phyloP scores from a whole-genome alignment of 2,797 vertebrate species.

The Sebastes aleutianus region DNA sequence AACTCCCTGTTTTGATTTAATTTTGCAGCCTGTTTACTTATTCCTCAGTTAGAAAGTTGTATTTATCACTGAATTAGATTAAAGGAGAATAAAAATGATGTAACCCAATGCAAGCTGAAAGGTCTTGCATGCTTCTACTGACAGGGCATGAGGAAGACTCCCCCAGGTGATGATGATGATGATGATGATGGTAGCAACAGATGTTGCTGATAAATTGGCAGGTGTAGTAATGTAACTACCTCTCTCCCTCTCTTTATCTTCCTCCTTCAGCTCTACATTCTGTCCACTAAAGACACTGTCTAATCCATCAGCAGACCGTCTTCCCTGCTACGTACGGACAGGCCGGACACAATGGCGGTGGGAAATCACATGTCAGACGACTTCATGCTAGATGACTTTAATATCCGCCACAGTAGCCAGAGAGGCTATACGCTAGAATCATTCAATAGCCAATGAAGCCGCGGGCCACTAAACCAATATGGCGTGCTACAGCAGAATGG shows the following conservation, averaged over 20 bases:
- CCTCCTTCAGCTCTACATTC: slow-evolving; percentile 18
- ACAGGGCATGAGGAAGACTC: neutral
- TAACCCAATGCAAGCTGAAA: slow-evolving; percentile 3
- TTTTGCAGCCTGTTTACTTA: slow-evolving; percentile 16
- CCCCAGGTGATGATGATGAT: neutral
- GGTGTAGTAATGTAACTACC: slow-evolving; percentile 21
- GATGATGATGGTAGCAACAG: slow-evolving; percentile 8
- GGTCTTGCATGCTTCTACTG: neutral
- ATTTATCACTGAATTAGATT: slow-evolving; percentile 10
- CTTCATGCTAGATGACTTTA: slow-evolving; percentile 82
- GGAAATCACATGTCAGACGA: slow-evolving; percentile 76
- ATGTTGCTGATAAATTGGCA: slow-evolving; percentile 27
- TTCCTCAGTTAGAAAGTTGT: neutral
- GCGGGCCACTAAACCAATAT: slow-evolving; percentile 77
- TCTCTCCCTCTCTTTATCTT: neutral
- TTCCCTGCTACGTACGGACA: slow-evolving; percentile 53
- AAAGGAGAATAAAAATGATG: slow-evolving; percentile 7
- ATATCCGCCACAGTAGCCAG: slow-evolving; percentile 77
- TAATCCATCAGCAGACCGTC: slow-evolving; percentile 68
- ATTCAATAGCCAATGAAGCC: slow-evolving; percentile 78
- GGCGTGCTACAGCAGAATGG: slow-evolving; percentile 72
- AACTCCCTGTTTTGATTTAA: slow-evolving; percentile 15
- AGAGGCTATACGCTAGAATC: slow-evolving; percentile 72
- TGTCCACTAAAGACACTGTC: slow-evolving; percentile 51
- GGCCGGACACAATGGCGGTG: slow-evolving; percentile 62